Conservation (phyloP, 1,140 invertebrate genomes). For the Meloidogyne floridensis region DNA sequence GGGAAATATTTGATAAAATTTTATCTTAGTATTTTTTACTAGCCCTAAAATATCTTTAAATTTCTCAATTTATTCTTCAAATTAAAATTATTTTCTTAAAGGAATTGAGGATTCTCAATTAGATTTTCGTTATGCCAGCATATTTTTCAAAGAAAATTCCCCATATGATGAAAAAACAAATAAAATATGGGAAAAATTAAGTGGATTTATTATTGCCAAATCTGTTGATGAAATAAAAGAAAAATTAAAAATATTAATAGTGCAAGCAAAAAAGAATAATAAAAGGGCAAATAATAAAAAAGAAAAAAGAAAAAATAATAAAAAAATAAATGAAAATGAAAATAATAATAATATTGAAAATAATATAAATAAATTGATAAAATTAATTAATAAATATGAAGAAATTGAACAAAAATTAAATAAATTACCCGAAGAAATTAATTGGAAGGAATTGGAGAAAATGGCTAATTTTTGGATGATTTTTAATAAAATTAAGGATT, state of each 20-base stretch:
- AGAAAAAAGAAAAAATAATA: background rate
- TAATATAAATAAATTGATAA: background rate
- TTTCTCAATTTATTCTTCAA: no score
- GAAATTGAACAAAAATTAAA: constrained; percentile 4
- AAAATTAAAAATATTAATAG: constrained; percentile 2
- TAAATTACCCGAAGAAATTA: background rate
- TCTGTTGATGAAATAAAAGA: background rate
- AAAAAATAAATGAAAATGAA: background rate
- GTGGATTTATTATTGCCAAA: background rate
- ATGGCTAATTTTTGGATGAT: background rate
- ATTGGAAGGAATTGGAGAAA: constrained; percentile 1
- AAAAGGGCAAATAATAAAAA: background rate
- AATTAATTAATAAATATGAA: background rate
- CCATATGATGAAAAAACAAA: background rate
- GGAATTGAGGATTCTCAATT: background rate
- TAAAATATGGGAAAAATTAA: background rate
- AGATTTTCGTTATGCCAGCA: background rate
- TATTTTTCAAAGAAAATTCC: background rate
- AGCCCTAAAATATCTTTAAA: no score
- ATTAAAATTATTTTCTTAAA: background rate
- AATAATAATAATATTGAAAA: background rate
- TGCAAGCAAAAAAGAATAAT: background rate
- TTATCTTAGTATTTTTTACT: no score
- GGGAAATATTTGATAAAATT: no score
- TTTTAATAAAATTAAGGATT: constrained; percentile 3